Percentiles rank a stretch among this genome's conserved stretches.
Conservation (phyloP, 2,113 vertebrate species). For the Corythornis cristatus region DNA sequence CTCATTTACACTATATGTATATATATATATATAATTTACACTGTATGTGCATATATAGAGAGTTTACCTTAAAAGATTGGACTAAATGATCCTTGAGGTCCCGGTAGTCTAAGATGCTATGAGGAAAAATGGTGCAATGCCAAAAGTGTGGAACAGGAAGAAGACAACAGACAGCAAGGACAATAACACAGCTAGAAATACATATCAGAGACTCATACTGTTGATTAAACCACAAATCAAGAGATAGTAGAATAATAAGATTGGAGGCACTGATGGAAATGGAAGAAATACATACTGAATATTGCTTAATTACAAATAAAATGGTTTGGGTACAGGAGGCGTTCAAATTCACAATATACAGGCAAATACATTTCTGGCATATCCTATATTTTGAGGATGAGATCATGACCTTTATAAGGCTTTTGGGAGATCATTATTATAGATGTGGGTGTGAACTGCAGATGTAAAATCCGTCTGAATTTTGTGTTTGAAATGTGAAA, state of each 20-base stretch:
- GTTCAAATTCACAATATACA: background rate
- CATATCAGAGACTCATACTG: background rate
- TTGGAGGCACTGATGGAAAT: background rate
- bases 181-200: background rate
- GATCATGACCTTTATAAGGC: background rate
- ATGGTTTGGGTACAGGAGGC: background rate
- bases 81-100: no score
- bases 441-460: background rate
- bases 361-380: background rate
- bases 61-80: no score
- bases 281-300: background rate
- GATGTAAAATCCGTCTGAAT: background rate
- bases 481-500: background rate
- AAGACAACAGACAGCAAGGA: background rate
- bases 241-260: background rate
- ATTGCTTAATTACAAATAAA: background rate
- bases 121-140: background rate
- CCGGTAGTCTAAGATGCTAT: no score
- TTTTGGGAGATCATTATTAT: background rate
- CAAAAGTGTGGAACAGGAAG: background rate
- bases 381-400: background rate
- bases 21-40: no score
- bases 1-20: no score
- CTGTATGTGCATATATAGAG: no score
- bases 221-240: background rate